These are phyloP conservation scores for Aspidiotus destructor DNA, from an alignment of 2,888 invertebrate species.

Conservation along the genomic window DNA sequence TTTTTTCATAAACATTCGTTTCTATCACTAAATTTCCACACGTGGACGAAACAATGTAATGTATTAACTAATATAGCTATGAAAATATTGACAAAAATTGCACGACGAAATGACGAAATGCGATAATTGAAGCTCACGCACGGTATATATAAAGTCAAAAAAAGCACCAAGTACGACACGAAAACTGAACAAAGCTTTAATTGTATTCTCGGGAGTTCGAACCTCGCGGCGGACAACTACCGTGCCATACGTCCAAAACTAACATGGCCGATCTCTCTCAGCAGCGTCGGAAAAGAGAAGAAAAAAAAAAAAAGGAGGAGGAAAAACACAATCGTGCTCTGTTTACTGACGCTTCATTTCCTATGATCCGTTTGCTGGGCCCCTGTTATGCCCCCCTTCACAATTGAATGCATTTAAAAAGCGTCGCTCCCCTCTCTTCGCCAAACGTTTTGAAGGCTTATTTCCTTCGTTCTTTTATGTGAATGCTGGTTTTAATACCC, in stretches of 20 bases:
- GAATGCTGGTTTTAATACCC: conserved; percentile 3
- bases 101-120: not conserved
- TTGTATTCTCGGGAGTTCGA: conserved; percentile 4
- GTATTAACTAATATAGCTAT: no score
- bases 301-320: conserved; percentile 26
- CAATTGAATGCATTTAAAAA: conserved; percentile 25
- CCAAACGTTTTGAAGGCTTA: conserved; percentile 24
- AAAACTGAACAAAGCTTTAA: conserved; percentile 1
- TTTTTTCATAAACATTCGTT: not conserved
- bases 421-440: conserved; percentile 22
- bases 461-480: conserved; percentile 23
- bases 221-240: conserved; percentile 26
- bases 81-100: not conserved
- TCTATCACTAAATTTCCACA: not conserved
- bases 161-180: not conserved
- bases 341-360: conserved; percentile 32
- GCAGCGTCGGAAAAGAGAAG: conserved; percentile 13
- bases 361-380: conserved; percentile 30
- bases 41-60: no score
- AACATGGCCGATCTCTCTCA: conserved; percentile 29
- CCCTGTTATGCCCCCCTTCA: conserved; percentile 20
- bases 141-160: not conserved
- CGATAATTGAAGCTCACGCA: not conserved
- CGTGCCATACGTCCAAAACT: conserved; percentile 27
- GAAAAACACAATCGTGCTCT: conserved; percentile 32